phyloP scores from a whole-genome alignment of 2,888 invertebrate genomes.

The Latrodectus hesperus region DNA sequence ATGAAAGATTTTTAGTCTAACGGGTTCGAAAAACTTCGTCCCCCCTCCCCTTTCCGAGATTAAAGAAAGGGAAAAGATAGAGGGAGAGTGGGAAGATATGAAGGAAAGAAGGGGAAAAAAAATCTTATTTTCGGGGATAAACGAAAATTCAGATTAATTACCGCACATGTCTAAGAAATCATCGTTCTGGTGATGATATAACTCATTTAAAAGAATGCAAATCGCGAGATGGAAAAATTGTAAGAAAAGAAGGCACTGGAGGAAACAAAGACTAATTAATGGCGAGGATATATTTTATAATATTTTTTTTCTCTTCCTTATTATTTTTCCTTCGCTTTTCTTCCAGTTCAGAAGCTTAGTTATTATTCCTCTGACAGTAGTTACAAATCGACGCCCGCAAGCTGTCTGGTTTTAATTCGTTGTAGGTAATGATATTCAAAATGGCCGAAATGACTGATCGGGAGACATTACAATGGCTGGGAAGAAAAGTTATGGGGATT shows the following conservation, averaged over 20 bases:
- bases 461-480: slow-evolving; percentile 7
- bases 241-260: slow-evolving; percentile 59
- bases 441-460: slow-evolving; percentile 51
- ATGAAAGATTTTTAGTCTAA: slow-evolving; percentile 69
- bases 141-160: slow-evolving; percentile 70
- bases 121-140: slow-evolving; percentile 68
- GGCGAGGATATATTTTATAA: slow-evolving; percentile 67
- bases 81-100: slow-evolving; percentile 15
- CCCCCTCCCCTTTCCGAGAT: slow-evolving; percentile 53
- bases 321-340: slow-evolving; percentile 18
- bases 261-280: slow-evolving; percentile 69
- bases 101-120: slow-evolving; percentile 22
- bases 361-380: slow-evolving; percentile 67
- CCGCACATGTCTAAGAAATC: slow-evolving; percentile 68
- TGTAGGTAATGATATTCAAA: slow-evolving; percentile 68
- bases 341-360: slow-evolving; percentile 65
- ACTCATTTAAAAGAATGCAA: slow-evolving; percentile 69
- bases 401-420: slow-evolving; percentile 61
- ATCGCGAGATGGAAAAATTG: slow-evolving; percentile 58
- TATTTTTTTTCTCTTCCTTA: slow-evolving; percentile 43
- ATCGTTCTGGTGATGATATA: slow-evolving; percentile 67
- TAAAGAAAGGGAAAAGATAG: slow-evolving; percentile 50
- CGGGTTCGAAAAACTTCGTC: slow-evolving; percentile 66
- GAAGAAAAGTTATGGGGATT: slow-evolving; percentile 1
- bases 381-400: slow-evolving; percentile 66